Conservation (phyloP, 2,888 invertebrate species). For the Neoitamus cyanurus region DNA sequence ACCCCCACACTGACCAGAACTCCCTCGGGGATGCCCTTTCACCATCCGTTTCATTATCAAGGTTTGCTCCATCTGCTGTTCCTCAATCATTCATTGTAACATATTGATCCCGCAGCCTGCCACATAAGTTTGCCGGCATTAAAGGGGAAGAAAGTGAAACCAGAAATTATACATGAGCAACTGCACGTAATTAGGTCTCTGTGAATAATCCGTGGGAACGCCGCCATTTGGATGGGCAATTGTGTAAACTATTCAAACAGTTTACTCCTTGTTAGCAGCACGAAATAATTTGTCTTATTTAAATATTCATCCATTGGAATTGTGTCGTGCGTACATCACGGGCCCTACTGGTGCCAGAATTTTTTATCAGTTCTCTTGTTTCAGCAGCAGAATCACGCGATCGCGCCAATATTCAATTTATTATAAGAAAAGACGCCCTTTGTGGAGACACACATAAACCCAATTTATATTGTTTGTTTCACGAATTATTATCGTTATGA, state of each 20-base stretch:
- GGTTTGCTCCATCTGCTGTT: background rate
- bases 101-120: background rate
- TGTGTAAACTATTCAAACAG: constrained; percentile 5
- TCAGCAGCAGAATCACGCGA: background rate
- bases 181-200: background rate
- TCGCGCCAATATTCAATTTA: background rate
- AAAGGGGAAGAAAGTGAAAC: background rate
- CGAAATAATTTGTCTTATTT: background rate
- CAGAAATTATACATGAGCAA: background rate
- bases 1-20: background rate
- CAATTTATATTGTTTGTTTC: too few relatives aligned
- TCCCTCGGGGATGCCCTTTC: background rate
- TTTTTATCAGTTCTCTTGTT: background rate
- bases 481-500: too few relatives aligned
- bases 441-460: too few relatives aligned
- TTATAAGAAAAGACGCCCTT: too few relatives aligned
- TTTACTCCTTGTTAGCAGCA: background rate
- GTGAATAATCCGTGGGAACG: background rate
- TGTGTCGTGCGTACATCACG: background rate
- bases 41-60: background rate
- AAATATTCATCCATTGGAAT: background rate
- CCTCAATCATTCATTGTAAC: background rate
- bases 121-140: background rate
- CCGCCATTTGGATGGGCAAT: background rate
- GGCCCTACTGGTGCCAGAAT: background rate